phyloP scores from a whole-genome alignment of 2,113 vertebrate genomes.

The Trachemys scripta region DNA sequence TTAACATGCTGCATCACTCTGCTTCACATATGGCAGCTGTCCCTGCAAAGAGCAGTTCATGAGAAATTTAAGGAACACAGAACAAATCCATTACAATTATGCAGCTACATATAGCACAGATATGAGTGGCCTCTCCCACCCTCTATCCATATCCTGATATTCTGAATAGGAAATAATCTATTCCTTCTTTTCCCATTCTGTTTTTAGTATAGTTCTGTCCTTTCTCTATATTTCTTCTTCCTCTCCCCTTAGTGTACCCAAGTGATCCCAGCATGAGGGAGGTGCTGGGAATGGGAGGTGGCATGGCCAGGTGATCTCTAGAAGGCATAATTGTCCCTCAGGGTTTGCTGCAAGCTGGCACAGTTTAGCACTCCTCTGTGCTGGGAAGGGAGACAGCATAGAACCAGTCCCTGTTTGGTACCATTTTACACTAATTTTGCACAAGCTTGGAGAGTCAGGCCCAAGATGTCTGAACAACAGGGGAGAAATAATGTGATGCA shows the following conservation, averaged over 20 bases:
- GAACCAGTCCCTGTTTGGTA: background rate
- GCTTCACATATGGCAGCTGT: accelerated
- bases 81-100: accelerated
- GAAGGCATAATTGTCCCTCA: background rate
- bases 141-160: background rate
- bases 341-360: background rate
- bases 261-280: background rate
- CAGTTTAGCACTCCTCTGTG: background rate
- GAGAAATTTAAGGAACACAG: background rate
- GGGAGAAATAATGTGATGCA: background rate
- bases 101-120: background rate
- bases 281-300: background rate
- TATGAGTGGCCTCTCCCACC: accelerated
- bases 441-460: background rate
- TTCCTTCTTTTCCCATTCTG: background rate
- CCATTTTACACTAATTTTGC: background rate
- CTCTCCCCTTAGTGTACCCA: background rate
- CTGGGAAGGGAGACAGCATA: background rate
- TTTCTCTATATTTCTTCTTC: background rate
- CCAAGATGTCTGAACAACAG: background rate
- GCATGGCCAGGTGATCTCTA: background rate
- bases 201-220: background rate
- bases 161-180: background rate
- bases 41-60: background rate
- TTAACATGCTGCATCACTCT: background rate